A percentile compares a stretch with the other conserved stretches of the same genome.
Conservation (phyloP, 92 coral and sea anemone genomes). For the Meandrina meandrites region DNA sequence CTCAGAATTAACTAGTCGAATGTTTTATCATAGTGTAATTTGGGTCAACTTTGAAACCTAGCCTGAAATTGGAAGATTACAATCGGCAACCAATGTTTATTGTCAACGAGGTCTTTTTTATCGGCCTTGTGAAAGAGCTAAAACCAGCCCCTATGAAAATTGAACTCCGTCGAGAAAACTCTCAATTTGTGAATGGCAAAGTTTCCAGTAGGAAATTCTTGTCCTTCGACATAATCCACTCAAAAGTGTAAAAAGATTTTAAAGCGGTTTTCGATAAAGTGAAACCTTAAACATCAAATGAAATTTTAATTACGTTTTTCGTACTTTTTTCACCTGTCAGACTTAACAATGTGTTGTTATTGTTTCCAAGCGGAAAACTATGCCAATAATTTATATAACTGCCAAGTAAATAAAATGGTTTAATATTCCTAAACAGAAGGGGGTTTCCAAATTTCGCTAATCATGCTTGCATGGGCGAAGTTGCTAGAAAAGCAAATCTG, state of each 20-base stretch:
- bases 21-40: neutral
- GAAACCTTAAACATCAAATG: neutral
- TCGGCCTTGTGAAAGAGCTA: neutral
- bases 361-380: slow-evolving; percentile 3
- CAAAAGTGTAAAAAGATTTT: neutral
- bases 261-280: neutral
- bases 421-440: slow-evolving; percentile 19
- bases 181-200: neutral
- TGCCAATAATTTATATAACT: slow-evolving; percentile 24
- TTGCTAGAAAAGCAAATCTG: neutral
- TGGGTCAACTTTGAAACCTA: neutral
- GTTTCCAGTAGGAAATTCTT: neutral
- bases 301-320: neutral
- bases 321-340: neutral
- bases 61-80: neutral
- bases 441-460: slow-evolving; percentile 8
- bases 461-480: neutral
- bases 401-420: neutral
- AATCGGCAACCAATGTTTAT: neutral
- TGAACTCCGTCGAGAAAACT: neutral
- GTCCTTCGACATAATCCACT: neutral
- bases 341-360: slow-evolving; percentile 18
- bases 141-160: neutral
- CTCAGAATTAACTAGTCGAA: neutral
- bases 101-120: neutral